Conservation (phyloP, 2,888 invertebrate species). For the Arrhopalites spinosus region DNA sequence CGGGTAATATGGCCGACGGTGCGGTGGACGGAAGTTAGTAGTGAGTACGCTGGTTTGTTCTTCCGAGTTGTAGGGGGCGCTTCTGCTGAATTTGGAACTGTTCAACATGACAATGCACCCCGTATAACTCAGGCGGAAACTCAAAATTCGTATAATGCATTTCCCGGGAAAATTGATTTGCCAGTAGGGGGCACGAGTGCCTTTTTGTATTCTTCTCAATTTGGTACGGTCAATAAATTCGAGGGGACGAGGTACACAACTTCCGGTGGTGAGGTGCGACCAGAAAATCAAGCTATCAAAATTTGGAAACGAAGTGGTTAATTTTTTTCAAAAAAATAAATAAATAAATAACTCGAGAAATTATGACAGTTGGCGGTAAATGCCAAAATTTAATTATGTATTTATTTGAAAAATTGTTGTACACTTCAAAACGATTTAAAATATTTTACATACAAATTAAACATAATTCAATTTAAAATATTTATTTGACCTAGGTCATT, state of each 20-base stretch:
- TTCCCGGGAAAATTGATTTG: background rate
- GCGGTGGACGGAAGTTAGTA: background rate
- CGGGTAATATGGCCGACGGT: background rate
- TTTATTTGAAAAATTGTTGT: too few species aligned
- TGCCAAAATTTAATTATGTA: too few species aligned
- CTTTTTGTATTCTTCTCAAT: background rate
- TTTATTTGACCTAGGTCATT: too few species aligned
- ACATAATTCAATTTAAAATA: too few species aligned
- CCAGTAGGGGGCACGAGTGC: background rate
- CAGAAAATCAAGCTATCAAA: background rate
- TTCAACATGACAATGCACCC: background rate
- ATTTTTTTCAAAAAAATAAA: too few species aligned
- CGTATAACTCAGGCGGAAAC: background rate
- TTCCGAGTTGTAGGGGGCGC: background rate
- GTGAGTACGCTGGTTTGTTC: background rate
- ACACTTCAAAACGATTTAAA: too few species aligned
- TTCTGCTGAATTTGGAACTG: background rate
- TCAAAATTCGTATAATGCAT: background rate
- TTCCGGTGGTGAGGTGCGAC: background rate
- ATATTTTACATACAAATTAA: too few species aligned
- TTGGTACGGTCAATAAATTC: background rate
- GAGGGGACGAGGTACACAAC: background rate
- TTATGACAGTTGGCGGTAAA: too few species aligned
- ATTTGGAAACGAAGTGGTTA: background rate
- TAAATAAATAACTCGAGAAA: too few species aligned